Evolutionary conservation across 2,888 invertebrate genomes (phyloP), one percentile per base, ranked within the genome.

Genomic region (Andrena haemorrhoa): DNA sequence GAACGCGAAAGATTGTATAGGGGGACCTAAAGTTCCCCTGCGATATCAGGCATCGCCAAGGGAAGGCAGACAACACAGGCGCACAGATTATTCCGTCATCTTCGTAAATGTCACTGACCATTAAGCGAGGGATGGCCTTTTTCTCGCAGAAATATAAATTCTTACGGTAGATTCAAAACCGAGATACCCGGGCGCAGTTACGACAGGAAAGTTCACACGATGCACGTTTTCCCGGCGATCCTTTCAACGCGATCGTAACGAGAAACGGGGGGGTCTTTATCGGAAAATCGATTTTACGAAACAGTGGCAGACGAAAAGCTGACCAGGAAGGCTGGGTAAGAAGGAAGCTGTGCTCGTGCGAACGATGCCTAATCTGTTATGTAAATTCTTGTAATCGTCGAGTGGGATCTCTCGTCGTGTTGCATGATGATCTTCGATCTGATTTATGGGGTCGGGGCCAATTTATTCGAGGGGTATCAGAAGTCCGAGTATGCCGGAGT

Each of bases 211-310:
- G 64, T 65, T 33, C 53, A 35, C 47, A 63, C 51, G 68, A 7
- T 53, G 51, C 65, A 65, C 26, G 41, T 79, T 80, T 68, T 33
- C 65, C 20, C 26, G 51, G 51, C 23, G 61, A 80, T 47, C 79
- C 70, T 71, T 65, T 26, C 64, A 49, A 6, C 66, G 29, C 23
- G 72, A 78, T 65, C 64, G 64, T 69, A 35, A 31, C 79, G 53
- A 33, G 60, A 31, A 71, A 56, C 49, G 73, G 66, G 31, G 31
- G 65, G 8, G 33, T 23, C 26, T 70, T 79, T 78, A 79, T 79
- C 79, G 79, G 71, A 64, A 78, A 79, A 79, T 79, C 79, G 79
- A 79, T 79, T 79, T 78, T 72, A 63, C 79, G 79, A 78, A 72
- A 78, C 53, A 47, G 29, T 70, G 69, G 61, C 61, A 69, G 69